phyloP scores from a whole-genome alignment of 2,888 invertebrate species.

The Ectemnius cavifrons region DNA sequence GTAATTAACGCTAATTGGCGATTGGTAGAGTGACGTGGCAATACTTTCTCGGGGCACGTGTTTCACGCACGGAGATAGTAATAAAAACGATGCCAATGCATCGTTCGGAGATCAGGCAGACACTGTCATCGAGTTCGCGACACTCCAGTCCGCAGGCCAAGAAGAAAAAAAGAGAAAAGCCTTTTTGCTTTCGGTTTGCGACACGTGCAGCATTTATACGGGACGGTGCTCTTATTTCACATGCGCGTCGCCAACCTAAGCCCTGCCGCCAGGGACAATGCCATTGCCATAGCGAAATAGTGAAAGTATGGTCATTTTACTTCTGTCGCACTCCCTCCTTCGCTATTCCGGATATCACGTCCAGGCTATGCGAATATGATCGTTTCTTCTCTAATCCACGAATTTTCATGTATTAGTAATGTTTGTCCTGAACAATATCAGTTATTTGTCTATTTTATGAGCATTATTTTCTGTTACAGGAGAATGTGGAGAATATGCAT shows the following conservation, averaged over 20 bases:
- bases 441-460: conserved; percentile 12
- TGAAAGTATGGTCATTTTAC: conserved; percentile 76
- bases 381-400: neutral
- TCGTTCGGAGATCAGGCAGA: too few relatives aligned
- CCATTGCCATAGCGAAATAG: conserved; percentile 77
- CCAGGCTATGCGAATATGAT: neutral
- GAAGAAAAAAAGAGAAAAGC: conserved; percentile 51
- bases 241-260: conserved; percentile 67
- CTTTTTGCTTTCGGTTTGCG: conserved; percentile 52
- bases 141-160: neutral
- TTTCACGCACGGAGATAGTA: too few relatives aligned
- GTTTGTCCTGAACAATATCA: neutral
- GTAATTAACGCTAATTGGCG: too few relatives aligned
- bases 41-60: too few relatives aligned
- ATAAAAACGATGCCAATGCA: too few relatives aligned
- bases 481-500: conserved; percentile 58
- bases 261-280: conserved; percentile 73
- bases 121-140: too few relatives aligned
- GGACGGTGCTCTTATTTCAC: conserved; percentile 60
- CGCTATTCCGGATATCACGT: conserved; percentile 38
- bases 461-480: conserved; percentile 53
- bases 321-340: conserved; percentile 49
- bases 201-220: conserved; percentile 39
- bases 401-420: neutral
- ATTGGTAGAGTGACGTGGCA: too few relatives aligned